phyloP scores from a whole-genome alignment of 92 coral and sea anemone species.

The Blastomussa wellsi region DNA sequence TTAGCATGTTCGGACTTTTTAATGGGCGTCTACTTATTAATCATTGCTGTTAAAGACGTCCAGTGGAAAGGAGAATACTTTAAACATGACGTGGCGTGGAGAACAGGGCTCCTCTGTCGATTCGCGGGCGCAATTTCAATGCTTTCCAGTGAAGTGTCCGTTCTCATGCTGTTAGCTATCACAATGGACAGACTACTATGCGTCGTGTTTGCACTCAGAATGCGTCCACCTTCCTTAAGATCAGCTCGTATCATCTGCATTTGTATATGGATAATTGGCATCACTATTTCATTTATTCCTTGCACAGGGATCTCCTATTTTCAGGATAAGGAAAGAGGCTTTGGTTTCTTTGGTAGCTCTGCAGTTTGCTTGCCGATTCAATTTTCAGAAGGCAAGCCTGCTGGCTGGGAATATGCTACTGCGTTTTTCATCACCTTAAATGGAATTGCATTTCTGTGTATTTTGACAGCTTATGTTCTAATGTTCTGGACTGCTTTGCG shows the following conservation, averaged over 20 bases:
- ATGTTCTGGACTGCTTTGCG: slow-evolving; percentile 48
- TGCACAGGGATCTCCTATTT: slow-evolving; percentile 51
- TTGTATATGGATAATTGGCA: slow-evolving; percentile 50
- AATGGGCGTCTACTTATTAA: slow-evolving; percentile 67
- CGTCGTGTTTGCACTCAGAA: slow-evolving; percentile 58
- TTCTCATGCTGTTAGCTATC: slow-evolving; percentile 51
- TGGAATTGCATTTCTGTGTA: slow-evolving; percentile 63
- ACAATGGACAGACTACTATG: slow-evolving; percentile 64
- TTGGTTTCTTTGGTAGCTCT: slow-evolving; percentile 69
- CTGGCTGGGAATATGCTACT: slow-evolving; percentile 78
- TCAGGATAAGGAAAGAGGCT: slow-evolving; percentile 34
- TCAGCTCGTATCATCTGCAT: slow-evolving; percentile 45
- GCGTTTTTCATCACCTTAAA: slow-evolving; percentile 62
- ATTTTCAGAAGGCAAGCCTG: slow-evolving; percentile 56
- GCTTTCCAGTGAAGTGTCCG: slow-evolving; percentile 74
- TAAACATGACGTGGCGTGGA: slow-evolving; percentile 67
- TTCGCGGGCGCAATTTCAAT: slow-evolving; percentile 69
- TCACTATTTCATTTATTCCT: slow-evolving; percentile 49
- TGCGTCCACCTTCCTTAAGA: slow-evolving; percentile 33
- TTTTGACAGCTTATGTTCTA: slow-evolving; percentile 58
- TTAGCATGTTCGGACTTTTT: slow-evolving; percentile 62
- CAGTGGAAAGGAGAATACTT: slow-evolving; percentile 70
- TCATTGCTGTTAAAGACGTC: slow-evolving; percentile 57
- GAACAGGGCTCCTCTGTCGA: slow-evolving; percentile 53
- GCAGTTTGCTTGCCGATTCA: slow-evolving; percentile 74